Evolutionary conservation across 2,797 vertebrate species (phyloP), one percentile per base, ranked within the genome.

Genomic region (Cryptoprocta ferox): DNA sequence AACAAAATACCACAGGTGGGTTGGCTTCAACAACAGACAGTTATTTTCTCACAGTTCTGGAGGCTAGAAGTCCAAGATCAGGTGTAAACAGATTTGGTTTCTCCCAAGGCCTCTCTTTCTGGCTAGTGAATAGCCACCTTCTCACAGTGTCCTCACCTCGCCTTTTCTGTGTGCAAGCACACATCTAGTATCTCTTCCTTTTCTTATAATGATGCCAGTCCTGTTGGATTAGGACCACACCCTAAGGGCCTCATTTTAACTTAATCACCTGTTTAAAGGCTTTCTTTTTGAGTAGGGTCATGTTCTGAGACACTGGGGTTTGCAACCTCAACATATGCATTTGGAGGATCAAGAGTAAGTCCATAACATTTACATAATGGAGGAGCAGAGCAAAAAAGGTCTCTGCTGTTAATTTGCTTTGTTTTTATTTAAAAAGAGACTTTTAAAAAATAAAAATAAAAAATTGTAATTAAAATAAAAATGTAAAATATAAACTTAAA

Each of bases 361-460:
- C 32, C 4, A 30, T 84, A 61, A 68, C 19, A 66, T 10, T 48
- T 89, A 26, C 12, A 24, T 66, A 56, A 39, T 65, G 13, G 7
- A 48, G 24, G 5, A 92, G 28, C 50, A 68, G 37, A 91, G 19
- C 39, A 88, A 84, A 78, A 71, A 26, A n/a, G 21, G 4, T 16
- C 24, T 84, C 26, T 93, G 10, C 37, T 32, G 5, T 71, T 61
- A 11, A 45, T 76, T 10, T 56, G 24, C 50, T 97, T 66, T 66
- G 39, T 42, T 85, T 97, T 95, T 94, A 70, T 86, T 96, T 86
- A 75, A 82, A 84, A 35, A 28, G 37, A 50, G 39, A 73, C 15
- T 88, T 53, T 88, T 53, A 21, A 59, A 32, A 45, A 75, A 45
- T n/a, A 0, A 8, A 42, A 42, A 42, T 42, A 42, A 42, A 42